Evolutionary conservation across 30 jellyfish, hydroid and myxozoan genomes (phyloP).

Genomic region (Mastigias papua): DNA sequence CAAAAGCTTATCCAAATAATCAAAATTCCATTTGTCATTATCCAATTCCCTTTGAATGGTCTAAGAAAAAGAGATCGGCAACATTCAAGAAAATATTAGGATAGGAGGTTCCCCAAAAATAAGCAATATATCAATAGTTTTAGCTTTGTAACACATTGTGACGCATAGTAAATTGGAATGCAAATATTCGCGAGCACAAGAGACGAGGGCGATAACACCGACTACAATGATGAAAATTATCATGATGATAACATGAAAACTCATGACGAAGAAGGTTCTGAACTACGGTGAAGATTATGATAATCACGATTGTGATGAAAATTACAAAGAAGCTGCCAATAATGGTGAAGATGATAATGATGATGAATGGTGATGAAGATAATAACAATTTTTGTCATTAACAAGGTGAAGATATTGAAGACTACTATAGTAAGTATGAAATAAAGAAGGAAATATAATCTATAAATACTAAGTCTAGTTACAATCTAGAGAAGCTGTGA

Average conservation of each 20-base stretch:
- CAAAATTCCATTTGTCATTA: constrained; percentile 73
- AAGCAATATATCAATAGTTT: no score
- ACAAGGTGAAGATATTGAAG: no score
- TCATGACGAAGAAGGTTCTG: not conserved
- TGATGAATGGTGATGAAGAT: not conserved
- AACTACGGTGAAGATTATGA: not conserved
- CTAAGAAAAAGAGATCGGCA: constrained; percentile 26
- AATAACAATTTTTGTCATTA: no score
- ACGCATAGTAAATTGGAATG: no score
- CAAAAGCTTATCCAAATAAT: constrained; percentile 37
- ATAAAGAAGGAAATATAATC: no score
- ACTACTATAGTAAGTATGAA: no score
- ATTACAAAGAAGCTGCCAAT: not conserved
- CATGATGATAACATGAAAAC: not conserved
- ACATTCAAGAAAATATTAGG: not conserved
- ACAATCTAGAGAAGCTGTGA: no score
- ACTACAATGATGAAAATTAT: not conserved
- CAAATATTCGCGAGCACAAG: no score
- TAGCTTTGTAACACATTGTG: no score
- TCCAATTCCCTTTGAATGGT: constrained; percentile 48
- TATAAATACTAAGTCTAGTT: no score
- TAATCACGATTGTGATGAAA: not conserved
- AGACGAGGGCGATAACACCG: not conserved
- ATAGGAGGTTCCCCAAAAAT: not conserved
- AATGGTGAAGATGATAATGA: not conserved